phyloP scores from a whole-genome alignment of 2,888 invertebrate genomes.

The Andrena praecox region DNA sequence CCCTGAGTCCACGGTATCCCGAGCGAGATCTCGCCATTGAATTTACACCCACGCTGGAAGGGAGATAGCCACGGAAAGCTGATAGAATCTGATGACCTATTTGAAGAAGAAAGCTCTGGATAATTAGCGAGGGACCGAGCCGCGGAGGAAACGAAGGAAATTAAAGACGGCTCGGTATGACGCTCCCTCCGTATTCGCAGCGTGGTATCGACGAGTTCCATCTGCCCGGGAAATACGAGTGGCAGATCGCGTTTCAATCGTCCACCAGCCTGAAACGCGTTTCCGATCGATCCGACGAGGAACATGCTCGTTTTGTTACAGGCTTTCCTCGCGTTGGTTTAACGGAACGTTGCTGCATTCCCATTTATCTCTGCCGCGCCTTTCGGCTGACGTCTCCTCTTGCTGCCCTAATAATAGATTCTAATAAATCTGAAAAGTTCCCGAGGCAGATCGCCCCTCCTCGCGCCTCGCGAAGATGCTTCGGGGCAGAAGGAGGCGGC shows the following conservation, averaged over 20 bases:
- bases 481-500: background rate
- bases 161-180: background rate
- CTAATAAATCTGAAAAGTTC: background rate
- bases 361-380: conserved; percentile 6
- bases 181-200: background rate
- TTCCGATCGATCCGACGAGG: conserved; percentile 19
- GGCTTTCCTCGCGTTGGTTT: conserved; percentile 1
- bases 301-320: background rate
- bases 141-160: conserved; percentile 15
- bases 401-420: too few relatives aligned
- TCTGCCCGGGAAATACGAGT: background rate
- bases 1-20: background rate
- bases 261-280: too few relatives aligned
- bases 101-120: conserved; percentile 31
- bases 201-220: background rate
- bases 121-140: conserved; percentile 18
- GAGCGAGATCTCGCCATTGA: conserved; percentile 3
- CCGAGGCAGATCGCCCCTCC: background rate
- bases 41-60: background rate
- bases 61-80: background rate
- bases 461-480: background rate
- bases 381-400: too few relatives aligned
- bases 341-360: conserved; percentile 33
- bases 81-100: conserved; percentile 24
- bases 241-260: background rate